Evolutionary conservation across 2,113 vertebrate genomes (phyloP).

Genomic region (Thalassarche chlororhynchos): DNA sequence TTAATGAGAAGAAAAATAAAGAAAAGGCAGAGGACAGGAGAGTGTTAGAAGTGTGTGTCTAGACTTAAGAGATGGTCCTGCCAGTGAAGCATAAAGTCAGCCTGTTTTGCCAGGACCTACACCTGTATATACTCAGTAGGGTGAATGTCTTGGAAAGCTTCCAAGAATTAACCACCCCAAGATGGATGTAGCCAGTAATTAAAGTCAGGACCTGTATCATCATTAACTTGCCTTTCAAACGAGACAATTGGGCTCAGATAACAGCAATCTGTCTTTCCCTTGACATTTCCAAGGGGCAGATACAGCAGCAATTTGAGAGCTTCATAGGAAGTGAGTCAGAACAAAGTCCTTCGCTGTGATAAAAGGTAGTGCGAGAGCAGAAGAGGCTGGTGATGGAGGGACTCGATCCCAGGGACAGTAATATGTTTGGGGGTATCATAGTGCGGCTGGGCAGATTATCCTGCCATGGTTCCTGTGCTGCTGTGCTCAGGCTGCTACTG

Average conservation of each 20-base stretch:
- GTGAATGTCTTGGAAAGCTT: neutral
- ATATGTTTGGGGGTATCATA: neutral
- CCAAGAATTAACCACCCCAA: slow-evolving; percentile 7
- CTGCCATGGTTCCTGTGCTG: neutral
- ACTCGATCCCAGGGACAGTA: neutral
- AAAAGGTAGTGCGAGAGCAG: neutral
- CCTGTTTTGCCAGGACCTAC: neutral
- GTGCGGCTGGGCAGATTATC: neutral
- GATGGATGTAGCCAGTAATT: slow-evolving; percentile 30
- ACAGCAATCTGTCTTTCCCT: slow-evolving; percentile 20
- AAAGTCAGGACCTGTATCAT: slow-evolving; percentile 1
- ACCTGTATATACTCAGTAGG: neutral
- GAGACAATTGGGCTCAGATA: neutral
- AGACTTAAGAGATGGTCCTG: neutral
- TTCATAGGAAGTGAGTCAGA: slow-evolving; percentile 47
- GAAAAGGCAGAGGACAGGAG: neutral
- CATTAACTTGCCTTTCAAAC: slow-evolving; percentile 40
- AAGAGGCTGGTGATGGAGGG: neutral
- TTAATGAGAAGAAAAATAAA: slow-evolving; percentile 15
- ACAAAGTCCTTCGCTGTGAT: neutral
- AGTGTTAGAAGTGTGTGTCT: neutral
- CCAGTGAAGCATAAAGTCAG: neutral
- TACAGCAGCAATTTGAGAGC: slow-evolving; percentile 46
- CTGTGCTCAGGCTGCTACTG: neutral
- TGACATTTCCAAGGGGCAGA: slow-evolving; percentile 41